Base-by-base conservation (phyloP, 2,113 vertebrate genomes). In the Siphamia tubifer region DNA sequence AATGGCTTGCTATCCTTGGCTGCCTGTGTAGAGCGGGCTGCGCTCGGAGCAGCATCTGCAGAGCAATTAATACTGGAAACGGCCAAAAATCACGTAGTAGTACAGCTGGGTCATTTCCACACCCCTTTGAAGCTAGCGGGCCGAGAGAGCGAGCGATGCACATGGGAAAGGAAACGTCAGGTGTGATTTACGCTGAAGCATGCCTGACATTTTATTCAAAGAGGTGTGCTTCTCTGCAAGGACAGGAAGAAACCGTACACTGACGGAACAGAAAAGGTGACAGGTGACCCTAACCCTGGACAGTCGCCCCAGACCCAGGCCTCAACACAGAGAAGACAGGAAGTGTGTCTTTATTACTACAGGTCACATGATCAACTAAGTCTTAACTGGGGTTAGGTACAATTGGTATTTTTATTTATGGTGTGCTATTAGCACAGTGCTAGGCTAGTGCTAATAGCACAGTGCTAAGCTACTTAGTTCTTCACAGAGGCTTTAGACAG, bases 1-100 rank as follows among this genome's bases (percentile, higher is more conserved):
- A 84, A 70, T 55, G 51, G 34, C 35, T 39, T 31, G 27, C 49
- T 60, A 31, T 32, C 20, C 16, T 51, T 32, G 17, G 48, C 52
- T 51, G 36, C 45, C 16, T 30, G 66, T 30, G 20, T 17, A 32
- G 68, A 11, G 13, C 13, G 13, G 31, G 7, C 20, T 56, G 51
- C 9, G 6, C 38, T 63, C 28, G 1, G n/a, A 55, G 25, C 42
- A 36, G 43, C 51, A 47, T 58, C 31, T 39, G 49, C 19, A 28
- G 9, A 4, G 2, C 16, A 43, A 61, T 66, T 5, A 13, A 38
- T 25, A 38, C 9, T 11, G 20, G 15, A n/a, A 58, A 19, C 10
- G 35, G 77, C 25, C 3, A 32, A 44, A 55, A 39, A 27, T n/a
- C 16, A 55, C 0, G 11, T 20, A 5, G 15, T 27, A 53, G 25